phyloP scores from a whole-genome alignment of 2,888 invertebrate species.

The Pegoplata infirma region DNA sequence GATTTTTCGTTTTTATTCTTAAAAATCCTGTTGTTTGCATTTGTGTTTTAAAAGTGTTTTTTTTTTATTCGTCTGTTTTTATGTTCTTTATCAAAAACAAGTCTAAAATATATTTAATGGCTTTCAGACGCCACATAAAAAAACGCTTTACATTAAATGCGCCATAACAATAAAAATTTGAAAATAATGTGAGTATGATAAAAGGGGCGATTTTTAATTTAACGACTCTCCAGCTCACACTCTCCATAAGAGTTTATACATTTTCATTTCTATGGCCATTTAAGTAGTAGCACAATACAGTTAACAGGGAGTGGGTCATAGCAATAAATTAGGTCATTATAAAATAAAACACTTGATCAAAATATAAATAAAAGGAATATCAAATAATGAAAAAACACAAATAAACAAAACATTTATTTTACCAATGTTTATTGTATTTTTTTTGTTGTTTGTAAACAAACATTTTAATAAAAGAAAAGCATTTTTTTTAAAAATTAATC shows the following conservation, averaged over 20 bases:
- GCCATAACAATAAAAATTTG: constrained; percentile 46
- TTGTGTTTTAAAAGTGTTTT: neutral
- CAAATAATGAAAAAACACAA: constrained; percentile 23
- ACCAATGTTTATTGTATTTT: neutral
- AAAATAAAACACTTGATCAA: constrained; percentile 37
- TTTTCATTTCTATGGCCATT: neutral
- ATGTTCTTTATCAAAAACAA: neutral
- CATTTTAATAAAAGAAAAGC: too few species aligned
- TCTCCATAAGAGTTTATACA: neutral
- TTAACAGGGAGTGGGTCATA: constrained; percentile 17
- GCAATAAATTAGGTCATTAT: constrained; percentile 38
- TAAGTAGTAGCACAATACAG: neutral
- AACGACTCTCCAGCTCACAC: constrained; percentile 22
- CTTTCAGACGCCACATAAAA: constrained; percentile 32
- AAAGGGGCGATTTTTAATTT: constrained; percentile 37
- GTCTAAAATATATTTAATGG: constrained; percentile 22
- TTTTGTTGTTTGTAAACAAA: too few species aligned
- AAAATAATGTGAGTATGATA: constrained; percentile 16
- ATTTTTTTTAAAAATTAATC: too few species aligned
- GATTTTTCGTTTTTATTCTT: neutral
- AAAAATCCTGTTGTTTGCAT: neutral
- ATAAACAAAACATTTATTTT: too few species aligned
- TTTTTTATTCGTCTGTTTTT: neutral
- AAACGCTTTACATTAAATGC: constrained; percentile 14
- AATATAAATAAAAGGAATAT: constrained; percentile 25